These are phyloP conservation scores for Criorhina ranunculi DNA, from an alignment of 2,888 invertebrate species.

Conservation along the genomic window DNA sequence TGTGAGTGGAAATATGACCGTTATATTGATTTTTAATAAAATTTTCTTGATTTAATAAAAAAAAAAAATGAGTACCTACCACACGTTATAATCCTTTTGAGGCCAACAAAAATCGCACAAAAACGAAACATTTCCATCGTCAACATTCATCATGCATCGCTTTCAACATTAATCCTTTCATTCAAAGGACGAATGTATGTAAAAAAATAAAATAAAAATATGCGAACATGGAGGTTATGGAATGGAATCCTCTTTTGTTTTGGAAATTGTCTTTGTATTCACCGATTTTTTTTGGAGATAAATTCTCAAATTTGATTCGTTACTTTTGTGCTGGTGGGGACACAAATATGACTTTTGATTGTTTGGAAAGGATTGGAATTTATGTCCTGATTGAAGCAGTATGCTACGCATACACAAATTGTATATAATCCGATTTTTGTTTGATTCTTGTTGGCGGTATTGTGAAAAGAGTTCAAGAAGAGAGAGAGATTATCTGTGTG, in stretches of 20 bases:
- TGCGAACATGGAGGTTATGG: neutral
- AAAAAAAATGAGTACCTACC: no score
- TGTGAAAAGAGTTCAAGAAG: neutral
- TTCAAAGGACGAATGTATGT: constrained; percentile 25
- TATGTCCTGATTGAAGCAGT: constrained; percentile 15
- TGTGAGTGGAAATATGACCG: constrained; percentile 6
- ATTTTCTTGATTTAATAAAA: neutral
- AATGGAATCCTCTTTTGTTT: constrained; percentile 13
- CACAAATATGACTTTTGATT: neutral
- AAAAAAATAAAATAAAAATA: neutral
- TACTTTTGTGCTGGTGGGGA: constrained; percentile 5
- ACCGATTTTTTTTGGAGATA: constrained; percentile 6
- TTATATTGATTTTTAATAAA: no score
- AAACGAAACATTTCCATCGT: neutral
- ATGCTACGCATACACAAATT: constrained; percentile 4
- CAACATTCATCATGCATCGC: constrained; percentile 3
- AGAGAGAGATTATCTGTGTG: constrained; percentile 3
- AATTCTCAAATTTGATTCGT: constrained; percentile 42
- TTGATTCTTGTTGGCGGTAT: constrained; percentile 19
- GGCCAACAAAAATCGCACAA: no score
- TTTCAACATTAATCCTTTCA: constrained; percentile 40
- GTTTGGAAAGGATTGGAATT: constrained; percentile 21
- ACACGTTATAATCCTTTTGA: constrained; percentile 33
- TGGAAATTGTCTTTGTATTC: constrained; percentile 22
- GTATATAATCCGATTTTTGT: constrained; percentile 56